Evolutionary conservation across 2,113 vertebrate species (phyloP), one percentile per base, ranked within the genome.

Genomic region (Drymodes brunneopygia): DNA sequence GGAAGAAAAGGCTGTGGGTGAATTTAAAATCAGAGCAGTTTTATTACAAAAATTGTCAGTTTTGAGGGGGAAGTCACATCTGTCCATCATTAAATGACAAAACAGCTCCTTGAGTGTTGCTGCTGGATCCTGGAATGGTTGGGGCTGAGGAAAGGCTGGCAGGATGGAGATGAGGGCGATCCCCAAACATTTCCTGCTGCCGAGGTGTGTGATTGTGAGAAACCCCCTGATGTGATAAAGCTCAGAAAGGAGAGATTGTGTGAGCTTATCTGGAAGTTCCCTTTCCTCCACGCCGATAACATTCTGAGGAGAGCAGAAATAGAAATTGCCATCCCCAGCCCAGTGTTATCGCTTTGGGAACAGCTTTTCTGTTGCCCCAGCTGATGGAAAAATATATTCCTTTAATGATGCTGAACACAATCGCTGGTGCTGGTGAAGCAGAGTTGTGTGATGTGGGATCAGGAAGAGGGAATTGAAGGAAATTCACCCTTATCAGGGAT

Each of bases 21-120:
- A 64, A 31, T 40, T 70, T 50, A 15, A 31, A 45, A 24, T 65
- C 36, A 3, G 3, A 27, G 14, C 33, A 14, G 22, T 7, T 70
- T 19, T 36, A 4, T 45, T 35, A 22, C 17, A 35, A 50, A 45
- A 25, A 33, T 5, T 47, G 48, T 7, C 21, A 35, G 0, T 44
- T 2, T 0, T 11, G 5, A 13, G 11, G 15, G 9, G 15, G 11
- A 33, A 7, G 28, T 48, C 36, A 1, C 7, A 4, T 80, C 67
- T 67, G 42, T 13, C 0, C 48, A 21, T 8, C 1, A 1, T 11
- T 3, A 23, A 64, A 6, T 0, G 15, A 33, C 15, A 15, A 1
- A 75, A 4, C 2, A 40, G 12, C 48, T 38, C 25, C 50, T 28
- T 77, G 57, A 6, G 2, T 36, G 36, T 24, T 35, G 9, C 22